phyloP scores from a whole-genome alignment of 2,113 vertebrate genomes.

The Amblyopsis rosae region DNA sequence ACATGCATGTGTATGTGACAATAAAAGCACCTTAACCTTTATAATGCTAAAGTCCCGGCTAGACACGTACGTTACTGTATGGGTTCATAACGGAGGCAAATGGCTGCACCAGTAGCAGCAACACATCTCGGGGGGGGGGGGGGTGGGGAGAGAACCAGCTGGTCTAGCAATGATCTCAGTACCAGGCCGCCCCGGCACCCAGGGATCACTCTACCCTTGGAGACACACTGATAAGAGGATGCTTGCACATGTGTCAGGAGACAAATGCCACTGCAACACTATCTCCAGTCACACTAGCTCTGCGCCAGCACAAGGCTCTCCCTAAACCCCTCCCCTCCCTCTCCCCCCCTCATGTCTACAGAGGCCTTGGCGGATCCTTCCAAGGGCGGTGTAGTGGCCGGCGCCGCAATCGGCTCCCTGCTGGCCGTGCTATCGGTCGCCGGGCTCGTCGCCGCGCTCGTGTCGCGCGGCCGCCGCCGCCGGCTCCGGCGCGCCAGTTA shows the following conservation, averaged over 20 bases:
- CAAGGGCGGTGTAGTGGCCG: constrained; percentile 79
- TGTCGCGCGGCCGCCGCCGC: constrained; percentile 73
- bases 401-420: constrained; percentile 82
- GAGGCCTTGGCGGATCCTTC: constrained; percentile 77
- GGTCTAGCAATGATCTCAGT: constrained; percentile 60
- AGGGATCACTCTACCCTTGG: constrained; percentile 54
- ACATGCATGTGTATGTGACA: too few species aligned
- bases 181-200: constrained; percentile 49
- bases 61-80: constrained; percentile 14
- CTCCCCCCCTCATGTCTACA: constrained; percentile 77
- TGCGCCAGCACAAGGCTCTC: constrained; percentile 46
- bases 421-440: constrained; percentile 81
- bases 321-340: constrained; percentile 60
- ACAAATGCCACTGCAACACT: constrained; percentile 11
- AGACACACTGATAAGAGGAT: constrained; percentile 69
- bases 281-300: constrained; percentile 30
- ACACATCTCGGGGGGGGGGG: constrained; percentile 20
- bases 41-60: constrained; percentile 29
- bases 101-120: constrained; percentile 27
- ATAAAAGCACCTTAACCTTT: too few species aligned
- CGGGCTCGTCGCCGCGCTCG: constrained; percentile 71
- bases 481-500: constrained; percentile 57
- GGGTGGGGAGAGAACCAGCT: constrained; percentile 43
- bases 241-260: constrained; percentile 50
- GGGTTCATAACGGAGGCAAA: constrained; percentile 1